These are phyloP conservation scores for Schrankia costaestrigalis DNA, from an alignment of 2,888 invertebrate species.

Conservation along the genomic window DNA sequence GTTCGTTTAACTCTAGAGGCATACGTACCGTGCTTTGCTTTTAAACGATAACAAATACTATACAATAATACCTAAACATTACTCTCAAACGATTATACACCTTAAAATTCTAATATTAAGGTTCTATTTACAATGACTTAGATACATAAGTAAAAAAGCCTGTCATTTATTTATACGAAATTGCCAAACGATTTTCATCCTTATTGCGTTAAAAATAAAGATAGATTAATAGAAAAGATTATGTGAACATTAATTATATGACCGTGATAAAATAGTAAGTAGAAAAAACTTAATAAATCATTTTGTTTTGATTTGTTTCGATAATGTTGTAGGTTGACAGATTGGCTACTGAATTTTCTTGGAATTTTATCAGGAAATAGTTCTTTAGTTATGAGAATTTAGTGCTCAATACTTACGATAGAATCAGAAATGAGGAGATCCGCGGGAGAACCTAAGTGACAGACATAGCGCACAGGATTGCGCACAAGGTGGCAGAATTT, in stretches of 20 bases:
- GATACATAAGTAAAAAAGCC: conserved; percentile 3
- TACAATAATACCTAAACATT: conserved; percentile 13
- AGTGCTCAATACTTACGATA: too few relatives aligned
- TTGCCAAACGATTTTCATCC: conserved; percentile 13
- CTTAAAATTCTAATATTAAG: too few relatives aligned
- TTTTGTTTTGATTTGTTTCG: conserved; percentile 40
- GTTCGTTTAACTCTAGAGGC: conserved; percentile 63
- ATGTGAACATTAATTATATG: conserved; percentile 37
- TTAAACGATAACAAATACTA: conserved; percentile 17
- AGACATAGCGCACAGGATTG: too few relatives aligned
- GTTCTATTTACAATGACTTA: background rate
- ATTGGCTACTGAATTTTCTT: conserved; percentile 42
- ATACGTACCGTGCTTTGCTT: conserved; percentile 22
- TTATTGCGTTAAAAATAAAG: conserved; percentile 9
- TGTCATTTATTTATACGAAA: conserved; percentile 3
- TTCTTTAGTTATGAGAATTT: too few relatives aligned
- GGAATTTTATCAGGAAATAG: too few relatives aligned
- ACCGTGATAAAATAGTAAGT: conserved; percentile 32
- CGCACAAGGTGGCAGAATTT: too few relatives aligned
- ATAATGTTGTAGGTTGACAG: conserved; percentile 47
- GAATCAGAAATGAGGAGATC: too few relatives aligned
- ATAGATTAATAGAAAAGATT: conserved; percentile 7
- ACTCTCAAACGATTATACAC: conserved; percentile 9
- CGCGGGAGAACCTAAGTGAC: too few relatives aligned
- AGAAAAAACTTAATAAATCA: conserved; percentile 50